Evolutionary conservation across 2,797 vertebrate species (phyloP), one percentile per base, ranked within the genome.

Genomic region (Acipenser oxyrinchus): DNA sequence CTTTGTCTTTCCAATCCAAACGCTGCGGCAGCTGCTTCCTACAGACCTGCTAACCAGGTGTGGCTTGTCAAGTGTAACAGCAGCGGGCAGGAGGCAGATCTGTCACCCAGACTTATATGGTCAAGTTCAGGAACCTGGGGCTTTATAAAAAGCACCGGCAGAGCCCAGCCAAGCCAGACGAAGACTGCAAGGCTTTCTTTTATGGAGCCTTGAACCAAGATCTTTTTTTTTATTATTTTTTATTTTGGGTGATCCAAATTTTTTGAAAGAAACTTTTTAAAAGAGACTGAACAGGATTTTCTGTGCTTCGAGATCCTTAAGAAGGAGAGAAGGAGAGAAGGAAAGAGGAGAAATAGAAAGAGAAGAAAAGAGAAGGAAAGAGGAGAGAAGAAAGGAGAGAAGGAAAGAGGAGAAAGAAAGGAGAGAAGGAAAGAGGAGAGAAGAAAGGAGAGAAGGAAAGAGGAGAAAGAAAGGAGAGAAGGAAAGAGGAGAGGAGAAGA

Each of bases 131-230:
- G 71, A 74, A 75, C 75, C 71, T 77, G 72, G 18, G 1, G 11
- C 50, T 66, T 71, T 84, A 86, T 85, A 88, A 79, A 73, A 77
- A 72, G 49, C 18, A 67, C 65, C 60, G 50, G 52, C 1, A 57
- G 68, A 11, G 68, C 57, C 60, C 37, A 63, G 11, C 23, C 11
- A 64, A 55, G 10, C 76, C 60, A 73, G 68, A 75, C 74, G 23
- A 37, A 37, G 86, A 89, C 89, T 81, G 87, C 87, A 87, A 85
- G 89, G 86, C 23, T 86, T 71, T 68, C 79, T 83, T 6, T 76
- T 18, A 77, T 71, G 76, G 75, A 74, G 82, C 86, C 86, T 86
- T 90, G 87, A 75, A 86, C 87, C 86, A 48, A 72, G 52, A 52
- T 67, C 67, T 37, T 57, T 48, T 37, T 57, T 48, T 7, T 9